A percentile compares a stretch with the other conserved stretches of the same genome.
These are phyloP conservation scores for Coremacera marginata DNA, from an alignment of 2,888 invertebrate genomes.

Conservation along the genomic window DNA sequence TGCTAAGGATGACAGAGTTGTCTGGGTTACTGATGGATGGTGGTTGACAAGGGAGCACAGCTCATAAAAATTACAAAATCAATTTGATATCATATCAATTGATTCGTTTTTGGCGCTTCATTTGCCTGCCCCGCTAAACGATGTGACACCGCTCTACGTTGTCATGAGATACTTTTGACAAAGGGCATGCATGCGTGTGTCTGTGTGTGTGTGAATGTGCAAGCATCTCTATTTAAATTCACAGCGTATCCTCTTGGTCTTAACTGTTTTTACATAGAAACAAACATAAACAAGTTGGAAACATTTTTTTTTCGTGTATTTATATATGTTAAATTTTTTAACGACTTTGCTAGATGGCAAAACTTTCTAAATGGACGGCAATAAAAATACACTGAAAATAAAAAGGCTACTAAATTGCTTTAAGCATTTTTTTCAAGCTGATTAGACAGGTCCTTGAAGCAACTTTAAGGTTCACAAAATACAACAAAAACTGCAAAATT, in stretches of 20 bases:
- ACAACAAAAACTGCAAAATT: too few relatives aligned
- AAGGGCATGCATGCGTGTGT: not conserved
- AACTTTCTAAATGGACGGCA: too few relatives aligned
- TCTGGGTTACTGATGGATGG: not conserved
- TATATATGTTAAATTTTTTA: too few relatives aligned
- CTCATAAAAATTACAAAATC: constrained; percentile 58
- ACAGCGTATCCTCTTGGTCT: not conserved
- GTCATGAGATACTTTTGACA: constrained; percentile 5
- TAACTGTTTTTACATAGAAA: not conserved
- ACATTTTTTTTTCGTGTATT: too few relatives aligned
- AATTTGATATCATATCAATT: constrained; percentile 63
- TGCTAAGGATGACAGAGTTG: too few relatives aligned
- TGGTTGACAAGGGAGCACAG: constrained; percentile 10
- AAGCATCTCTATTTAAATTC: not conserved
- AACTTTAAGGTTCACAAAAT: too few relatives aligned
- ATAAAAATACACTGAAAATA: too few relatives aligned
- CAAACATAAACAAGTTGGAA: not conserved
- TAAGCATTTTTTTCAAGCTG: too few relatives aligned
- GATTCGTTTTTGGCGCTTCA: constrained; percentile 54
- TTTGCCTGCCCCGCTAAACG: constrained; percentile 32
- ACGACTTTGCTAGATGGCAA: too few relatives aligned
- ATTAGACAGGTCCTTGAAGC: too few relatives aligned
- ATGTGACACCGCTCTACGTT: constrained; percentile 35
- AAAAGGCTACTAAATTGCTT: too few relatives aligned
- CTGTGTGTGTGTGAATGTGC: not conserved